A percentile compares a stretch with the other conserved stretches of the same genome.
Conservation (phyloP, 2,888 invertebrate species). For the Hyles lineata region DNA sequence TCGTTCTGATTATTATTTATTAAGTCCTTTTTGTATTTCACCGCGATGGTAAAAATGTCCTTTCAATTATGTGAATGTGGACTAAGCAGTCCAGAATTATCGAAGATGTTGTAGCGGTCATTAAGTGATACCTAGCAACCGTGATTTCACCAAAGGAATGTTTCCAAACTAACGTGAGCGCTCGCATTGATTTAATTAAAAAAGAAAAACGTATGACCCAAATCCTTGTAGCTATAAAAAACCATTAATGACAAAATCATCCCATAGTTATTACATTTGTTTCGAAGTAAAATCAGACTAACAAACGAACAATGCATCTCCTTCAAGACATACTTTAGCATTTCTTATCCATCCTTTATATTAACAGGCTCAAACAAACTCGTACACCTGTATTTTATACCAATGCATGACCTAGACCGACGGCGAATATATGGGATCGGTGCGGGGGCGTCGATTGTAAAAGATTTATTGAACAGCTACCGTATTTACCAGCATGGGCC, state of each 20-base stretch:
- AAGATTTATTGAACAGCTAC: conserved; percentile 75
- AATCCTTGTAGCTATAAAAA: too few species aligned
- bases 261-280: neutral
- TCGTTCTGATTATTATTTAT: conserved; percentile 25
- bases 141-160: too few species aligned
- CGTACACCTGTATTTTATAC: conserved; percentile 13
- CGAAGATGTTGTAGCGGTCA: too few species aligned
- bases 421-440: conserved; percentile 27
- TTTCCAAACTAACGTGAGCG: too few species aligned
- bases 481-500: conserved; percentile 53
- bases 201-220: too few species aligned
- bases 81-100: too few species aligned
- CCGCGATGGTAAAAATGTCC: neutral
- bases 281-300: neutral
- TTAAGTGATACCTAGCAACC: too few species aligned
- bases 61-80: neutral
- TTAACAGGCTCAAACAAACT: neutral
- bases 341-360: neutral
- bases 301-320: neutral
- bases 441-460: conserved; percentile 65
- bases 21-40: neutral
- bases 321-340: neutral
- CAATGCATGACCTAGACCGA: conserved; percentile 20
- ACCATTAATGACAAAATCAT: too few species aligned
- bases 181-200: too few species aligned